Evolutionary conservation across 2,113 vertebrate species (phyloP).

Genomic region (Sardina pilchardus): DNA sequence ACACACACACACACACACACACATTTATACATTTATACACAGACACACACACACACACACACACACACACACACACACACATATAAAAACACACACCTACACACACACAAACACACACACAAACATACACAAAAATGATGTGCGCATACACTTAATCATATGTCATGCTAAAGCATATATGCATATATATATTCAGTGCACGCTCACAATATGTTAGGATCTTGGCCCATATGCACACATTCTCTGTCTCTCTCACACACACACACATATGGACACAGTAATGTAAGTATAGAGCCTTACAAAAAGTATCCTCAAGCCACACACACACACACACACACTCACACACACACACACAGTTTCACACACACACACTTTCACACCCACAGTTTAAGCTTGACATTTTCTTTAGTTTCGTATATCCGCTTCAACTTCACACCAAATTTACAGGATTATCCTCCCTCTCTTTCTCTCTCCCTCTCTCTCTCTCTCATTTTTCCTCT

Average conservation of each 20-base stretch:
- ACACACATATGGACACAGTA: background rate
- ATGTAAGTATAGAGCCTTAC: background rate
- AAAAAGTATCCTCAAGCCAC: background rate
- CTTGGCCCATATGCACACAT: background rate
- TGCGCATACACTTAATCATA: too few species aligned
- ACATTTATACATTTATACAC: too few species aligned
- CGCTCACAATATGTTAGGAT: too few species aligned
- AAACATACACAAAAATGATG: conserved; percentile 56
- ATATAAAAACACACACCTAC: conserved; percentile 18
- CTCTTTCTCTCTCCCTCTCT: background rate
- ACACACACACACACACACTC: background rate
- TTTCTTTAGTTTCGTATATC: conserved; percentile 36
- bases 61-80: conserved; percentile 34
- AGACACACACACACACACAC: background rate
- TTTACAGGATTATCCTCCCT: conserved; percentile 1
- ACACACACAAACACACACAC: conserved; percentile 40
- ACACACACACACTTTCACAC: background rate
- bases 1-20: conserved; percentile 11
- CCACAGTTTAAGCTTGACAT: conserved; percentile 43
- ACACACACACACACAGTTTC: background rate
- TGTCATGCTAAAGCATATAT: too few species aligned
- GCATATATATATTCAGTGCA: too few species aligned
- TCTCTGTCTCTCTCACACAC: background rate
- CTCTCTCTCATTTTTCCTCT: conserved; percentile 29
- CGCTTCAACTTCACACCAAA: conserved; percentile 17